Conservation (phyloP, 2,888 invertebrate species). For the Noctua comes region DNA sequence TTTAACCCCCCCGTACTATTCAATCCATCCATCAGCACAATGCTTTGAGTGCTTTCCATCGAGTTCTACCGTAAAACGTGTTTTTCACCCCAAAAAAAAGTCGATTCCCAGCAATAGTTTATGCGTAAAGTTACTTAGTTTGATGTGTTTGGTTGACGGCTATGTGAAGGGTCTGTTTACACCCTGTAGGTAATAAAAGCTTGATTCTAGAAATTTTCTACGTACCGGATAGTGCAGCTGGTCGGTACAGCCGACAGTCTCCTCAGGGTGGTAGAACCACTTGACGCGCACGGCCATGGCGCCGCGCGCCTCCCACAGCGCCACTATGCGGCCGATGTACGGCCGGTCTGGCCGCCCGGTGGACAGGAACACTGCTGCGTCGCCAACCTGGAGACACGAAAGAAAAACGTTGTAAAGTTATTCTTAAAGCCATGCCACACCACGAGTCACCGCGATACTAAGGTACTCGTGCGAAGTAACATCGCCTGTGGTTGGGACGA, state of each 20-base stretch:
- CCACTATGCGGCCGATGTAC: conserved; percentile 97
- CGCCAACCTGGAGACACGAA: conserved; percentile 93
- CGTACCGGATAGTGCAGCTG: conserved; percentile 94
- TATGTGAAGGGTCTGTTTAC: too few species aligned
- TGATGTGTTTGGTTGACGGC: too few species aligned
- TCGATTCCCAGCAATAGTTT: too few species aligned
- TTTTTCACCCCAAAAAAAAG: too few species aligned
- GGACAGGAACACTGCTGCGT: conserved; percentile 98
- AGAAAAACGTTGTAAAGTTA: background rate
- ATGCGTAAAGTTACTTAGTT: too few species aligned
- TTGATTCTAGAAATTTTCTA: background rate
- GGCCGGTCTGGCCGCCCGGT: conserved; percentile 97
- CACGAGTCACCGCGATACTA: background rate
- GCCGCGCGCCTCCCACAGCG: conserved; percentile 97
- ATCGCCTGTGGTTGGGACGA: background rate
- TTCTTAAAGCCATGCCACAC: background rate
- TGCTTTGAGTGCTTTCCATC: too few species aligned
- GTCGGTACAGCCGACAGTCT: conserved; percentile 94
- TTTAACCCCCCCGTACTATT: too few species aligned
- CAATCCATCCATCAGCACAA: too few species aligned
- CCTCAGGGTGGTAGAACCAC: conserved; percentile 99
- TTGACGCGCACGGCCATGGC: conserved; percentile 98
- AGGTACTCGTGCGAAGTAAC: background rate
- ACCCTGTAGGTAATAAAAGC: background rate
- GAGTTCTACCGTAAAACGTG: too few species aligned